Conservation (phyloP, 2,113 vertebrate species). For the Solea senegalensis region DNA sequence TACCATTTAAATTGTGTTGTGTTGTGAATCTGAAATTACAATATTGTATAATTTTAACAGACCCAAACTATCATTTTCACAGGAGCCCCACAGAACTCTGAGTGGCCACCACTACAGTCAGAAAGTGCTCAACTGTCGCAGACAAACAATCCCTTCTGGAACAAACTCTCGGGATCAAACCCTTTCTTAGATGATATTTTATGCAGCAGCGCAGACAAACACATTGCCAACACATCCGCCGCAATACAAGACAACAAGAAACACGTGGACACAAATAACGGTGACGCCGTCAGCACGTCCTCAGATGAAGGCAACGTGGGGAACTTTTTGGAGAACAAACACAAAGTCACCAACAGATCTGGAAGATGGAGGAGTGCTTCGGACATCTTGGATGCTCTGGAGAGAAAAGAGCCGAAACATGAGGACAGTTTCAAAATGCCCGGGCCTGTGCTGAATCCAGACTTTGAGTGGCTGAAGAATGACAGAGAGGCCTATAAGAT, state of each 20-base stretch:
- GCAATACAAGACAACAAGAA: constrained; percentile 81
- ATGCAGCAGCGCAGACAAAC: constrained; percentile 72
- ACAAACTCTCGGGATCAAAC: constrained; percentile 89
- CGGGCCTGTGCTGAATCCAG: constrained; percentile 78
- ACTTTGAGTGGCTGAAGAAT: constrained; percentile 87
- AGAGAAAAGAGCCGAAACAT: constrained; percentile 67
- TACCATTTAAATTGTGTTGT: constrained; percentile 47
- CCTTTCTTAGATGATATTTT: constrained; percentile 93
- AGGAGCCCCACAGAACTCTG: constrained; percentile 51
- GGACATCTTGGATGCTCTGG: constrained; percentile 87
- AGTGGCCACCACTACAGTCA: constrained; percentile 66
- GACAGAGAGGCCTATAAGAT: constrained; percentile 94
- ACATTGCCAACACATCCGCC: constrained; percentile 70
- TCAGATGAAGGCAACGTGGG: constrained; percentile 87
- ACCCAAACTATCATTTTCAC: constrained; percentile 14
- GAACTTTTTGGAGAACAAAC: constrained; percentile 78
- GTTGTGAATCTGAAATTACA: neutral
- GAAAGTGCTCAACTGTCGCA: constrained; percentile 62
- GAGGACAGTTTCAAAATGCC: constrained; percentile 58
- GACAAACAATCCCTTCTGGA: constrained; percentile 92
- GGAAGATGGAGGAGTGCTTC: constrained; percentile 90
- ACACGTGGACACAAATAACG: constrained; percentile 76
- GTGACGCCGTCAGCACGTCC: constrained; percentile 85
- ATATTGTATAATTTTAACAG: neutral
- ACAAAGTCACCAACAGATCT: constrained; percentile 76